phyloP scores from a whole-genome alignment of 1,140 invertebrate genomes.

The Brachionus manjavacas region DNA sequence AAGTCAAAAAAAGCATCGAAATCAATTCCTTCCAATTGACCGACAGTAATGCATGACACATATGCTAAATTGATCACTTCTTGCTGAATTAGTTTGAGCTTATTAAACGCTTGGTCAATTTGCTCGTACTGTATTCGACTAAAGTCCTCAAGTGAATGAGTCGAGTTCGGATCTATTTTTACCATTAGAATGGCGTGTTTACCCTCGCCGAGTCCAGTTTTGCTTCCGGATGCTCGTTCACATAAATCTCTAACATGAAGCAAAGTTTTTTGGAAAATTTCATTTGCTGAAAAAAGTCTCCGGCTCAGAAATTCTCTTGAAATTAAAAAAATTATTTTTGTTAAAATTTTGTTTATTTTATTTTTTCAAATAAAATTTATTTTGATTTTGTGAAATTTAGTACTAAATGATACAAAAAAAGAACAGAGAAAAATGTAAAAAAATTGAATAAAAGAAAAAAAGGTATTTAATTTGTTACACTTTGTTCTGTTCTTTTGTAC shows the following conservation, averaged over 20 bases:
- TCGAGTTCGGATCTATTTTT: conserved; percentile 47
- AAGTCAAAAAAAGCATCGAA: conserved; percentile 34
- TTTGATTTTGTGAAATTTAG: too few relatives aligned
- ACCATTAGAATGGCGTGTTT: conserved; percentile 49
- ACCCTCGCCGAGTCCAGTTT: conserved; percentile 47
- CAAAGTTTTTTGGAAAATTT: conserved; percentile 54
- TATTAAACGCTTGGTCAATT: conserved; percentile 46
- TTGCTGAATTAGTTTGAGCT: conserved; percentile 48
- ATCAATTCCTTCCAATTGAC: conserved; percentile 40
- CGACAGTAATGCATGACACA: conserved; percentile 50
- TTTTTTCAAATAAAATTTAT: background rate
- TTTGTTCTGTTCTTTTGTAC: too few relatives aligned
- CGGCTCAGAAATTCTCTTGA: conserved; percentile 38
- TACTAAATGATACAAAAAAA: too few relatives aligned
- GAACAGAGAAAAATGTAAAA: too few relatives aligned
- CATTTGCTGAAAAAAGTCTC: conserved; percentile 54
- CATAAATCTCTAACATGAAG: conserved; percentile 52
- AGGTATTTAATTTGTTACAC: too few relatives aligned
- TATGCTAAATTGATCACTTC: conserved; percentile 53
- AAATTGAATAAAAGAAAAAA: too few relatives aligned
- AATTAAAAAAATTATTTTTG: background rate
- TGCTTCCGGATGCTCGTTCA: conserved; percentile 51
- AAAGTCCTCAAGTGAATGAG: conserved; percentile 52
- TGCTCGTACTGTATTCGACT: conserved; percentile 48
- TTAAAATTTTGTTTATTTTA: background rate